A percentile compares a stretch with the other conserved stretches of the same genome.
phyloP scores from a whole-genome alignment of 2,113 vertebrate genomes.

The Eulemur macaco region DNA sequence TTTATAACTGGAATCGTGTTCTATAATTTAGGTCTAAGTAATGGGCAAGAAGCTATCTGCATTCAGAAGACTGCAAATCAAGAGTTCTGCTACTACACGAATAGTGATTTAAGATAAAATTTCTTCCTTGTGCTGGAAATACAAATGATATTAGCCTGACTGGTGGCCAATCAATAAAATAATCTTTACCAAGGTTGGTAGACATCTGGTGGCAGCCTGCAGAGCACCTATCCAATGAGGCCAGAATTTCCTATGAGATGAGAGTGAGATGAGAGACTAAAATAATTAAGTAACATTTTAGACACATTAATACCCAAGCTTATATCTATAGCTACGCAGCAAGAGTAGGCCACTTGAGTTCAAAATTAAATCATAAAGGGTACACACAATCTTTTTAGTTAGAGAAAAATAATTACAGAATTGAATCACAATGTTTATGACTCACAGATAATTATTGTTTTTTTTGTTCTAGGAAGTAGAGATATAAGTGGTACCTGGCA shows the following conservation, averaged over 20 bases:
- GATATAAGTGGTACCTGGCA: neutral
- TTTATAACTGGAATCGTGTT: neutral
- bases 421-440: conserved; percentile 50
- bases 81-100: neutral
- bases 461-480: conserved; percentile 46
- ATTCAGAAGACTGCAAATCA: neutral
- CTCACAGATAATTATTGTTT: conserved; percentile 57
- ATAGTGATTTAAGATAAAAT: neutral
- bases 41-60: neutral
- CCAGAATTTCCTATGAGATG: conserved; percentile 7
- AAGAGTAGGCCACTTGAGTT: conserved; percentile 30
- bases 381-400: conserved; percentile 42
- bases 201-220: neutral
- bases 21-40: neutral
- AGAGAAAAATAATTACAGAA: conserved; percentile 56
- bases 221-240: neutral
- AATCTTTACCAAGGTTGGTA: neutral
- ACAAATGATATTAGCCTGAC: neutral
- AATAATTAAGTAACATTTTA: conserved; percentile 50
- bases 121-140: neutral
- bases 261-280: conserved; percentile 35
- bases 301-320: conserved; percentile 7
- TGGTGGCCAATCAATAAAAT: conserved; percentile 15
- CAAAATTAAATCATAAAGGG: conserved; percentile 56
- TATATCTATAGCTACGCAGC: conserved; percentile 41